phyloP scores from a whole-genome alignment of 2,797 vertebrate genomes.

The Luscinia luscinia region DNA sequence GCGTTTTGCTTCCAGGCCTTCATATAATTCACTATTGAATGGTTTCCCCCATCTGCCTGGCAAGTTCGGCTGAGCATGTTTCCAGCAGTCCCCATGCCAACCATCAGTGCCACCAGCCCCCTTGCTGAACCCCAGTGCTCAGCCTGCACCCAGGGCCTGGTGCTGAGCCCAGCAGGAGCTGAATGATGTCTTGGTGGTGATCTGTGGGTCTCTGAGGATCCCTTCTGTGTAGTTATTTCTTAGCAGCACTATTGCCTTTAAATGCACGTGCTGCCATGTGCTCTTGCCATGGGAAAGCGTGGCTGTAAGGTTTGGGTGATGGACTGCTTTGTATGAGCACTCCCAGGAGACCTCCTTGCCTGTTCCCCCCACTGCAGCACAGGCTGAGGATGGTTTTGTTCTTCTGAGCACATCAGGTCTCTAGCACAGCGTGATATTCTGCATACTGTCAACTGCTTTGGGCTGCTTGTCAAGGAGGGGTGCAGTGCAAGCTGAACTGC shows the following conservation, averaged over 20 bases:
- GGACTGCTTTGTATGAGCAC: background rate
- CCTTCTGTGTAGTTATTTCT: background rate
- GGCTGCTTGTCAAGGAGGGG: constrained; percentile 59
- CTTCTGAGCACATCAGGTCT: constrained; percentile 31
- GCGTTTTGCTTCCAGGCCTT: background rate
- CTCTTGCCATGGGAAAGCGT: background rate
- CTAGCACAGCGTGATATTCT: constrained; percentile 49
- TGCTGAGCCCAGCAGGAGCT: background rate
- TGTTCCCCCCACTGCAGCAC: background rate
- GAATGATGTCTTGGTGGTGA: background rate
- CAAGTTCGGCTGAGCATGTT: background rate
- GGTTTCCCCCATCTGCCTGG: background rate
- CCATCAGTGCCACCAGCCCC: accelerated
- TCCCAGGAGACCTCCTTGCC: background rate
- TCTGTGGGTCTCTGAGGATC: background rate
- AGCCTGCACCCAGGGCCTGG: background rate
- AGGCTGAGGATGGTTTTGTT: background rate
- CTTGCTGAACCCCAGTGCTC: background rate
- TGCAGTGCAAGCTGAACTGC: constrained; percentile 35
- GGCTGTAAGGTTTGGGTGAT: accelerated
- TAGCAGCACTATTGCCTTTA: background rate
- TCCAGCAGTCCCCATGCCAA: background rate
- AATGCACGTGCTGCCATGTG: background rate
- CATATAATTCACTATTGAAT: background rate
- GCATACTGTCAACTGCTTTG: constrained; percentile 37